Percentiles rank a stretch among this genome's conserved stretches.
phyloP scores from a whole-genome alignment of 2,888 invertebrate species.

The Chrysolina haemoptera region DNA sequence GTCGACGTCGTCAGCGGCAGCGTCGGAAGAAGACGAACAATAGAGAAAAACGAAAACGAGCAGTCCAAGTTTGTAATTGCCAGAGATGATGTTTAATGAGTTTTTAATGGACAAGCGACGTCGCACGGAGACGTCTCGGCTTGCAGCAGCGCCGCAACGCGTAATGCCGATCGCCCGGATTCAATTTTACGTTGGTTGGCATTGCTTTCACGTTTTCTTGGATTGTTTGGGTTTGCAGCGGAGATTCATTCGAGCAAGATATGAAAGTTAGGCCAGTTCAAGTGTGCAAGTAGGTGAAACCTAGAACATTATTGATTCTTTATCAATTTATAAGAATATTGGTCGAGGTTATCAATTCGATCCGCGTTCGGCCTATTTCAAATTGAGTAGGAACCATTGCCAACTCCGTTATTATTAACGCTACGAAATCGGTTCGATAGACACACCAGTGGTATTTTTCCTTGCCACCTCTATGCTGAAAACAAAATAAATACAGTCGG shows the following conservation, averaged over 20 bases:
- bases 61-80: conserved; percentile 73
- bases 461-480: no score
- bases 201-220: conserved; percentile 35
- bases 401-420: no score
- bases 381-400: no score
- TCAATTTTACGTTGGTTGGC: conserved; percentile 37
- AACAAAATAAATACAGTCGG: no score
- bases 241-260: conserved; percentile 28
- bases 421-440: no score
- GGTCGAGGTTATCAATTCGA: no score
- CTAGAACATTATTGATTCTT: no score
- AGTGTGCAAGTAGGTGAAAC: no score
- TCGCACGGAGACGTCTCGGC: conserved; percentile 14
- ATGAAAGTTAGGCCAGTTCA: conserved; percentile 16
- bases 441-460: no score
- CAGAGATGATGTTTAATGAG: conserved; percentile 79
- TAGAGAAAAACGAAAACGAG: conserved; percentile 30
- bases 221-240: conserved; percentile 32
- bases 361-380: no score
- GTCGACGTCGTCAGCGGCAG: conserved; percentile 17
- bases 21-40: conserved; percentile 29
- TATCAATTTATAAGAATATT: no score
- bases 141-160: conserved; percentile 19
- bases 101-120: conserved; percentile 75
- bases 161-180: conserved; percentile 50